Evolutionary conservation across 2,888 invertebrate species (phyloP).

Genomic region (Melinopterus prodromus): DNA sequence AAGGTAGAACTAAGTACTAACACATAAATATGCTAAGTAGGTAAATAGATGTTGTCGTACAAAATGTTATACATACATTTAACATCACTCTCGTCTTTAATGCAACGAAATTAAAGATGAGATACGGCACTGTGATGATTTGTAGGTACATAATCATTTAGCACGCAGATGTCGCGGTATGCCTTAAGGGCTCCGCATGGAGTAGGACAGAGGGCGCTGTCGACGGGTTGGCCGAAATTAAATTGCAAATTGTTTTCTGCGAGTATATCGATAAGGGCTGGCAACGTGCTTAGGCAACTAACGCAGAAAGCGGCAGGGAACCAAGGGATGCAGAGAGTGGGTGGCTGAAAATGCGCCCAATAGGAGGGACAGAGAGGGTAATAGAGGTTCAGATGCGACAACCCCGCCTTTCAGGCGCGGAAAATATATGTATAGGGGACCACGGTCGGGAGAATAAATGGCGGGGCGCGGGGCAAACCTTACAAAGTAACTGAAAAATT

Average conservation of each 20-base stretch:
- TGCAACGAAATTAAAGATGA: not conserved
- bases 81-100: not conserved
- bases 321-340: not conserved
- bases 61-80: too few species aligned
- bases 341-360: not conserved
- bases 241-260: constrained; percentile 27
- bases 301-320: constrained; percentile 8
- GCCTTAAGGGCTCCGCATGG: not conserved
- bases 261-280: constrained; percentile 23
- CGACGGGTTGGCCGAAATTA: constrained; percentile 19
- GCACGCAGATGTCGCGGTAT: not conserved
- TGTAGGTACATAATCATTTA: not conserved
- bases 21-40: too few species aligned
- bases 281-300: constrained; percentile 22
- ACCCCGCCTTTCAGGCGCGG: constrained; percentile 38
- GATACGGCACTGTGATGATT: not conserved
- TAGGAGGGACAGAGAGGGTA: constrained; percentile 16
- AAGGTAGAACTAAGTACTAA: too few species aligned
- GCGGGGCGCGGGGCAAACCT: not conserved
- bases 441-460: constrained; percentile 27
- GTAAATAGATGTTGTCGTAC: too few species aligned
- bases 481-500: constrained; percentile 4
- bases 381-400: constrained; percentile 33
- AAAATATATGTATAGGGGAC: constrained; percentile 40
- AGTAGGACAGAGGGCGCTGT: constrained; percentile 10